These are phyloP conservation scores for Ammospiza maritima DNA, from an alignment of 2,797 vertebrate species.

Conservation along the genomic window DNA sequence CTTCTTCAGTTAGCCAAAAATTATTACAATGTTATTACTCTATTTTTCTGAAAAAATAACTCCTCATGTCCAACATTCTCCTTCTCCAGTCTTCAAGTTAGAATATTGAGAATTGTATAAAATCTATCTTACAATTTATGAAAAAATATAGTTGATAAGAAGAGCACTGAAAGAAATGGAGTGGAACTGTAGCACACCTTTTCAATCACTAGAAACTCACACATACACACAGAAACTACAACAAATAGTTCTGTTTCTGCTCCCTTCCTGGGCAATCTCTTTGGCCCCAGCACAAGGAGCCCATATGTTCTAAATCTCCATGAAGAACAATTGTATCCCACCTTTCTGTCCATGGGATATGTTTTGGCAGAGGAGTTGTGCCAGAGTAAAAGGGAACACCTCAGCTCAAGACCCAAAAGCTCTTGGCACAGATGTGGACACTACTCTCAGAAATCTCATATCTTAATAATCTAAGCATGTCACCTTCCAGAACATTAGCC, in stretches of 20 bases:
- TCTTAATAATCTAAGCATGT: neutral
- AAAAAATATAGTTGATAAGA: neutral
- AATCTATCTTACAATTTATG: neutral
- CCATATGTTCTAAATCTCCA: neutral
- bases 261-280: neutral
- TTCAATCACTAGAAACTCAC: neutral
- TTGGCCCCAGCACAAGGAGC: neutral
- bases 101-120: neutral
- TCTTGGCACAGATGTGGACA: neutral
- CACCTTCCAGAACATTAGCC: neutral
- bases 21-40: neutral
- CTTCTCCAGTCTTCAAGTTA: neutral
- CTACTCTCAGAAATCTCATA: neutral
- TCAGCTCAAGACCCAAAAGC: neutral
- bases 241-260: neutral
- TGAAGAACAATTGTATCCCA: neutral
- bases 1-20: neutral
- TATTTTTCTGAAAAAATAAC: neutral
- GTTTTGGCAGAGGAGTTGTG: neutral
- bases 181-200: neutral
- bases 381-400: neutral
- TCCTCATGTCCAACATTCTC: neutral
- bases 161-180: neutral
- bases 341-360: rapidly evolving
- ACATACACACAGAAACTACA: neutral